Base-by-base conservation (phyloP, 2,888 invertebrate genomes). In the Perizoma flavofasciatum region DNA sequence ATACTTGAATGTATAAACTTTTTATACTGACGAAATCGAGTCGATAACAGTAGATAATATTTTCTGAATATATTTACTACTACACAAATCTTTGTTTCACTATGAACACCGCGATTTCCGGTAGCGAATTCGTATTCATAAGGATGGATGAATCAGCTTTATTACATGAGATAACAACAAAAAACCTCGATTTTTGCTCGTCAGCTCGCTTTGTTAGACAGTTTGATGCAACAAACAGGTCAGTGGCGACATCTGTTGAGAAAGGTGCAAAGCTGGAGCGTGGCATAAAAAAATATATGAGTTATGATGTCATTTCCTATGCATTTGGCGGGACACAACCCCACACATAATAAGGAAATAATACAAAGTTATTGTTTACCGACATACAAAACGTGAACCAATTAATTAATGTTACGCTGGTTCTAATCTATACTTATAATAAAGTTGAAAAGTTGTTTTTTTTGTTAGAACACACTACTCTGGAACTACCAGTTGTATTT, bases 31-130 rank as follows among this genome's bases (percentile, higher is more conserved):
- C 85, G 74, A 84, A 84, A 82, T 85, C 81, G 81, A 85, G 84
- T 86, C 84, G 81, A 85, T 66, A 79, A 85, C 79, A 83, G 86
- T 89, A 89, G 81, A 89, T 55, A 62, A 65, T 92, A 90, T 90
- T 92, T 90, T 90, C 89, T 89, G 88, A 91, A 89, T 92, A 92
- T 91, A 90, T 92, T 89, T 91, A 91, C 90, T 92, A 85, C 89
- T 86, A 90, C 85, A 83, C 80, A 67, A 70, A 75, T 71, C 74
- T 81, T 83, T 75, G 81, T 84, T 85, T 81, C 61, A 67, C 74
- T 71, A 61, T 61, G 43, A 71, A 62, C 63, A 60, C 63, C 70
- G 66, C 59, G 43, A 51, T 53, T 59, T 55, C 50, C 55, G 65
- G 65, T 65, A 65, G 52, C 55, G 37, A n/a, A 37, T 37, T 6